Evolutionary conservation across 2,797 vertebrate genomes (phyloP).

Genomic region (Channallabes apus): DNA sequence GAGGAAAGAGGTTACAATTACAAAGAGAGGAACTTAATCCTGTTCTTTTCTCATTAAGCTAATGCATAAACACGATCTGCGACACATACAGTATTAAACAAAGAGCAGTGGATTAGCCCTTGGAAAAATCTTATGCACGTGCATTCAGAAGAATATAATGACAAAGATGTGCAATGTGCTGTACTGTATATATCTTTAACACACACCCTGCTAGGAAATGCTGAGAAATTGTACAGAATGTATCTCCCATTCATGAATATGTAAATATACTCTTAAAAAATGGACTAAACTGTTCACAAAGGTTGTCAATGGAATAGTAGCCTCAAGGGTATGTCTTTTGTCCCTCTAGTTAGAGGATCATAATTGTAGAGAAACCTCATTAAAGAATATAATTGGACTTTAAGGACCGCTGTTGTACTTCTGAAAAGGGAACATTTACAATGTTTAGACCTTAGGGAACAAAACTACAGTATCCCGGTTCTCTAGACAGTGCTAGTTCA

Average conservation of each 20-base stretch:
- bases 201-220: neutral
- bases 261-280: neutral
- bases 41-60: conserved; percentile 21
- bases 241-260: conserved; percentile 6
- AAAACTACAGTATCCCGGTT: neutral
- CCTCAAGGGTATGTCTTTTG: conserved; percentile 56
- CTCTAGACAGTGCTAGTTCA: too few species aligned
- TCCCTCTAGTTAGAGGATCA: conserved; percentile 9
- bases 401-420: conserved; percentile 5
- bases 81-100: neutral
- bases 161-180: neutral
- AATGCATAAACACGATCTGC: neutral
- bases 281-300: neutral
- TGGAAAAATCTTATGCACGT: neutral
- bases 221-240: neutral
- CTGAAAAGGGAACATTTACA: neutral
- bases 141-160: neutral
- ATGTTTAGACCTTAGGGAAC: neutral
- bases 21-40: conserved; percentile 13
- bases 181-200: neutral
- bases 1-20: conserved; percentile 22
- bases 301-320: conserved; percentile 33
- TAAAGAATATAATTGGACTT: conserved; percentile 12
- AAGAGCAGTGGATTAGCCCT: too few species aligned
- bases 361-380: conserved; percentile 21